Percentiles rank a stretch among this genome's conserved stretches.
phyloP scores from a whole-genome alignment of 2,888 invertebrate species.

The Hydriomena furcata region DNA sequence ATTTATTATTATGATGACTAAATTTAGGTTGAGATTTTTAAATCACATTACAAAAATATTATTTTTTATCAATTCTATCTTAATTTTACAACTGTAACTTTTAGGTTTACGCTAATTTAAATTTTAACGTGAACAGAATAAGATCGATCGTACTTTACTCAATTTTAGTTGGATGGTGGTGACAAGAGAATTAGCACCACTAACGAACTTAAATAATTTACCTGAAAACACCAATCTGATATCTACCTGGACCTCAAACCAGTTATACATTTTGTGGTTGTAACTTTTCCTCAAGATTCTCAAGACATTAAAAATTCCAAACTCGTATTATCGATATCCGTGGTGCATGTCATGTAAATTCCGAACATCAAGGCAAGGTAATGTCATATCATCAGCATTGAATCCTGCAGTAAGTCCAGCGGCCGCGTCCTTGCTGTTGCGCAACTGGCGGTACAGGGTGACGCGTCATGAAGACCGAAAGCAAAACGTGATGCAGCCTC shows the following conservation, averaged over 20 bases:
- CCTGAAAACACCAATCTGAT: neutral
- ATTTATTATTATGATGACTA: too few relatives aligned
- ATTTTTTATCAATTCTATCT: too few relatives aligned
- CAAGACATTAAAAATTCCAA: constrained; percentile 22
- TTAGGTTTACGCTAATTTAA: too few relatives aligned
- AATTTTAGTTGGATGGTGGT: too few relatives aligned
- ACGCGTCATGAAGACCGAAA: constrained; percentile 59
- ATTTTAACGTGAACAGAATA: too few relatives aligned
- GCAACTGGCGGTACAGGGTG: constrained; percentile 55
- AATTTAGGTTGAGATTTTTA: too few relatives aligned
- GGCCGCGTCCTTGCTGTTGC: constrained; percentile 64
- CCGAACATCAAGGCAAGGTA: constrained; percentile 38
- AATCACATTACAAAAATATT: too few relatives aligned
- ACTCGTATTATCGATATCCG: constrained; percentile 36
- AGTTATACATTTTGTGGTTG: neutral
- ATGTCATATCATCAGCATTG: constrained; percentile 38
- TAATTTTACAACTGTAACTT: too few relatives aligned
- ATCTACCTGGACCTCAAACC: neutral
- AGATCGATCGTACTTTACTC: too few relatives aligned
- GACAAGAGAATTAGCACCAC: too few relatives aligned
- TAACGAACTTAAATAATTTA: too few relatives aligned
- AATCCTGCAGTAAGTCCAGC: constrained; percentile 44
- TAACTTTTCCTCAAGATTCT: constrained; percentile 8
- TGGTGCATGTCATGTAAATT: constrained; percentile 36
- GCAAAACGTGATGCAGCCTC: constrained; percentile 63